Conservation (phyloP, 64 coral and sea anemone species). For the Pachyseris speciosa region DNA sequence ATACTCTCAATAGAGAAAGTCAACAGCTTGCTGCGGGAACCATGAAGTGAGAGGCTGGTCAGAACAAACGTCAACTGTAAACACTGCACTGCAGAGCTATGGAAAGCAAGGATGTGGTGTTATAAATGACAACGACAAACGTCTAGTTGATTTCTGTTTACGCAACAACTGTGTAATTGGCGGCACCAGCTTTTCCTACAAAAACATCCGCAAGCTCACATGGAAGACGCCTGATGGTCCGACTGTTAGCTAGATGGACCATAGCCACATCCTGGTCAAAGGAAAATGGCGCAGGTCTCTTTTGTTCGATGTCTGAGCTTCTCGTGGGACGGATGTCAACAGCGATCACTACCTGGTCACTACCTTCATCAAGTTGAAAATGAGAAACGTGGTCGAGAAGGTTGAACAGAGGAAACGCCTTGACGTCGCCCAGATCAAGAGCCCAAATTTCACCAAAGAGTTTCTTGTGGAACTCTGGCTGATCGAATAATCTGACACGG, state of each 20-base stretch:
- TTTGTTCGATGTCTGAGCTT: neutral
- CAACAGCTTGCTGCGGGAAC: too few relatives aligned
- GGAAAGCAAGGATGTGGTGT: constrained; percentile 20
- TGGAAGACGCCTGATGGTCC: constrained; percentile 24
- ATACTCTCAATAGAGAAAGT: too few relatives aligned
- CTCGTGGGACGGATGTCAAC: neutral
- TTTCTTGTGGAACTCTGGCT: neutral
- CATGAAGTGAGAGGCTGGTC: too few relatives aligned
- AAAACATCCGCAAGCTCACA: neutral
- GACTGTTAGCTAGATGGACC: neutral
- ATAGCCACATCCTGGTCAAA: neutral
- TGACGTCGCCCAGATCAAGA: neutral
- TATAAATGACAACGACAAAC: constrained; percentile 4
- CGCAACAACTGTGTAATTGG: neutral
- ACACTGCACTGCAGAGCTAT: too few relatives aligned
- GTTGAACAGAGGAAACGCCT: neutral
- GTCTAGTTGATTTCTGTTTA: neutral
- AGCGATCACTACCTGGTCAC: constrained; percentile 19
- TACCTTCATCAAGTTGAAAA: neutral
- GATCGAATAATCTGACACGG: too few relatives aligned
- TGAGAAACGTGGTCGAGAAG: neutral
- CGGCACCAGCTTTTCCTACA: neutral
- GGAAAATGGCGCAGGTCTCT: neutral
- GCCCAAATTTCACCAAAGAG: neutral
- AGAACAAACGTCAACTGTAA: too few relatives aligned